Percentiles rank a stretch among this genome's conserved stretches.
These are phyloP conservation scores for Apamea anceps DNA, from an alignment of 2,888 invertebrate species.

Conservation along the genomic window DNA sequence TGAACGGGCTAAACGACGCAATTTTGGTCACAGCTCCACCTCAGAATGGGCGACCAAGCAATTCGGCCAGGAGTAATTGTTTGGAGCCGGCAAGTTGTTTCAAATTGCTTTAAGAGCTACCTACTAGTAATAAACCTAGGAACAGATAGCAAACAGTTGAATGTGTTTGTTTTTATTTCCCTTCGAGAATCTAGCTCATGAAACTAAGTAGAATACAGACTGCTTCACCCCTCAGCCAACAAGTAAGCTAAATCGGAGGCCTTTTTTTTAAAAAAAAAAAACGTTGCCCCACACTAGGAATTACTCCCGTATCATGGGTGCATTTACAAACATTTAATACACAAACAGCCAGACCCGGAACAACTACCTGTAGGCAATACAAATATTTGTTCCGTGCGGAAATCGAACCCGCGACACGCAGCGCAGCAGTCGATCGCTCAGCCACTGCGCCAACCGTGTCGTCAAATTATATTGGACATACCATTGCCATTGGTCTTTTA, in stretches of 20 bases:
- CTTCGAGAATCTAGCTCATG: conserved; percentile 18
- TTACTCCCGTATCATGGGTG: too few species aligned
- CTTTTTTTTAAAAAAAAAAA: not conserved
- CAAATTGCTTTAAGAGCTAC: conserved; percentile 51
- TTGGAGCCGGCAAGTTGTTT: conserved; percentile 46
- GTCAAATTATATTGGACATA: not conserved
- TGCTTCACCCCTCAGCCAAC: not conserved
- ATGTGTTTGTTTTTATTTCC: conserved; percentile 45
- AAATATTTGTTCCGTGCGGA: too few species aligned
- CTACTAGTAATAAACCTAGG: conserved; percentile 31
- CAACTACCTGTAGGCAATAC: too few species aligned
- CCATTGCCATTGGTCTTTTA: not conserved
- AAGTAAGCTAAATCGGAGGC: not conserved
- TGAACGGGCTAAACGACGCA: conserved; percentile 73
- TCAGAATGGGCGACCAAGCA: conserved; percentile 78
- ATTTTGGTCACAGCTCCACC: conserved; percentile 76
- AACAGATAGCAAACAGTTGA: conserved; percentile 37
- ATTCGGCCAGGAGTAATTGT: conserved; percentile 67
- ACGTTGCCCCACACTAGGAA: too few species aligned
- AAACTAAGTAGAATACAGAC: not conserved
- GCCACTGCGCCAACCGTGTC: too few species aligned
- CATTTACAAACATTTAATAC: too few species aligned
- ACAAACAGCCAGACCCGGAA: too few species aligned
- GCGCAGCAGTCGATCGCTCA: too few species aligned
- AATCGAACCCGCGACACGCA: too few species aligned